Conservation (phyloP, 2,113 vertebrate genomes). For the Orientallactaga bullata region DNA sequence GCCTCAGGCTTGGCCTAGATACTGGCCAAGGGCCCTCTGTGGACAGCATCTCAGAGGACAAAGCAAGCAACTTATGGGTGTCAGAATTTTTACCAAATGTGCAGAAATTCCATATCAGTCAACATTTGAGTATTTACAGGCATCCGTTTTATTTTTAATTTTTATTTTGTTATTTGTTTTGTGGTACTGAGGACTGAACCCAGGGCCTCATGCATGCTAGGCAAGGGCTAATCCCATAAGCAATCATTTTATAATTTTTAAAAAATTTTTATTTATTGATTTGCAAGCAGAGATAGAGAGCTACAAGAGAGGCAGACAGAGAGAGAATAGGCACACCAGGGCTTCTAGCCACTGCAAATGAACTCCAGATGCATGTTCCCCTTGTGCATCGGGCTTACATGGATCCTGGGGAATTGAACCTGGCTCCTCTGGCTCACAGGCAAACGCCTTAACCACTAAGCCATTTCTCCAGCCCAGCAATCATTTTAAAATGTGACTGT, state of each 20-base stretch:
- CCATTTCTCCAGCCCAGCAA: no score
- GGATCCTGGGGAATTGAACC: no score
- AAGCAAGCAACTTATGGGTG: neutral
- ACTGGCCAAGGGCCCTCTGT: fast-evolving
- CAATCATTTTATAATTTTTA: neutral
- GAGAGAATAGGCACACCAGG: no score
- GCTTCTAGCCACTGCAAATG: no score
- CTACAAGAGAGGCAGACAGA: no score
- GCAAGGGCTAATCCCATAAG: neutral
- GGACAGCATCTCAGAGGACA: neutral
- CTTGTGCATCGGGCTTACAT: no score
- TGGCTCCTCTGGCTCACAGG: no score
- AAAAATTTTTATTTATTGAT: no score
- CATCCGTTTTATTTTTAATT: neutral
- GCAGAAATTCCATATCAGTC: neutral
- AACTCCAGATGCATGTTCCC: no score
- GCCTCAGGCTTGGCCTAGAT: neutral
- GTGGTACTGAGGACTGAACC: neutral
- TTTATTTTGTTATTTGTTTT: neutral
- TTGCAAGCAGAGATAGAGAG: no score
- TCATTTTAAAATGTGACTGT: neutral
- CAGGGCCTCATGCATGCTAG: no score
- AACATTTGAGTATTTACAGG: neutral
- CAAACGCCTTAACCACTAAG: no score
- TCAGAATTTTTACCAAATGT: neutral